Percentiles rank a stretch among this genome's conserved stretches.
Conservation (phyloP, 2,113 vertebrate species). For the Hypocryptadius cinnamomeus region DNA sequence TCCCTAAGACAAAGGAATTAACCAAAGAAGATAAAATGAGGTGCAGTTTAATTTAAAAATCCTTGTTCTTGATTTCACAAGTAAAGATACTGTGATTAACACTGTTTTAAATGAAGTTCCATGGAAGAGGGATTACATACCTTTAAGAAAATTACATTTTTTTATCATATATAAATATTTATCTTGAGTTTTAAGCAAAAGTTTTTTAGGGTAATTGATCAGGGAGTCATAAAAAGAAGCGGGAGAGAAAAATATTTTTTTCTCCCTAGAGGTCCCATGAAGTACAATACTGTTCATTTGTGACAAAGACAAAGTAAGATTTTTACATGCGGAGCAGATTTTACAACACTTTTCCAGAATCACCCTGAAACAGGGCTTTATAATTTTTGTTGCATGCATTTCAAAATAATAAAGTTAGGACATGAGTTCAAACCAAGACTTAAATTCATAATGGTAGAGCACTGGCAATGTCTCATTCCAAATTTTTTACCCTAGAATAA, state of each 20-base stretch:
- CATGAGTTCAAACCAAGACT: not conserved
- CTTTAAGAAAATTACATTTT: not conserved
- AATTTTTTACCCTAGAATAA: not conserved
- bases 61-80: not conserved
- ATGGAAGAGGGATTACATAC: rapidly evolving
- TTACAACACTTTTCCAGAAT: not conserved
- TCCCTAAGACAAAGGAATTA: not conserved
- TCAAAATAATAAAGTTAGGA: not conserved
- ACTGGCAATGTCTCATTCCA: not conserved
- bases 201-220: not conserved
- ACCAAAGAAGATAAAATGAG: not conserved
- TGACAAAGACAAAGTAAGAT: not conserved
- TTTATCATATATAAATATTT: not conserved
- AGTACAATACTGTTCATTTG: not conserved
- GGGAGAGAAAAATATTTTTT: not conserved
- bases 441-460: not conserved
- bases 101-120: not conserved
- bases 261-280: not conserved
- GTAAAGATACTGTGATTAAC: not conserved
- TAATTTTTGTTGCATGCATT: not conserved
- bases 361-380: not conserved
- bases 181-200: not conserved
- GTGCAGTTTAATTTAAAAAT: not conserved
- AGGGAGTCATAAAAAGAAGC: not conserved
- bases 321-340: not conserved